Evolutionary conservation across 1,140 invertebrate species (phyloP), one percentile per base, ranked within the genome.

Genomic region (Caerostris darwini): DNA sequence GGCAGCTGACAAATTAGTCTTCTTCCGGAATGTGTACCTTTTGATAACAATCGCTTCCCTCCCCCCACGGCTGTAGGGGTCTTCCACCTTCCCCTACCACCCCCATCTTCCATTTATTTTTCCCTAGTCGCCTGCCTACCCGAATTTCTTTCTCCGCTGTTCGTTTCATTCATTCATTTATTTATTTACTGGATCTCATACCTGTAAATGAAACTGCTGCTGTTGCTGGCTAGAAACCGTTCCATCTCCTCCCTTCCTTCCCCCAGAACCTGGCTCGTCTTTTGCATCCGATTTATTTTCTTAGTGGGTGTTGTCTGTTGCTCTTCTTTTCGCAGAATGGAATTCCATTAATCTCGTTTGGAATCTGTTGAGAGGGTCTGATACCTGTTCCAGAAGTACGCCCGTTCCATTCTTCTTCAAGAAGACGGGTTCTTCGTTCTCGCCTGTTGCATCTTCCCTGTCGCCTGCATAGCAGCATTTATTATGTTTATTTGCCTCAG

Each of bases 21-120:
- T 71, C 69, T 71, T 71, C 69, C 69, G 69, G 69, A 71, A 71
- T 71, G 69, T 71, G 69, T 83, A 56, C 81, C 81, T 83, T 83
- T 57, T 57, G 81, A 83, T 83, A 83, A 83, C 81, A 83, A 83
- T 83, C 81, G 81, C 81, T 8, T 34, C 3, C 69, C 34, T 10
- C 8, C 4, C 12, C 12, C 34, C 34, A 34, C 34, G 34, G 34
- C 34, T 34, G 34, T 2, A 34, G 34, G 34, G 34, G 0, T 2
- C 2, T 34, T 1, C 61, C 34, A 0, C 34, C 34, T 1, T 77
- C 14, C 71, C 0, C n/a, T n/a, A n/a, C n/a, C 71, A 34, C 71
- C n/a, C 71, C 12, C 54, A 10, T 17, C 7, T 8, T 0, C 81
- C 12, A 83, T 56, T 57, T 54, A 54, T 83, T 83, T 83, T 56